Percentiles rank a stretch among this genome's conserved stretches.
Conservation (phyloP, 2,113 vertebrate genomes). For the Sylvietta virens region DNA sequence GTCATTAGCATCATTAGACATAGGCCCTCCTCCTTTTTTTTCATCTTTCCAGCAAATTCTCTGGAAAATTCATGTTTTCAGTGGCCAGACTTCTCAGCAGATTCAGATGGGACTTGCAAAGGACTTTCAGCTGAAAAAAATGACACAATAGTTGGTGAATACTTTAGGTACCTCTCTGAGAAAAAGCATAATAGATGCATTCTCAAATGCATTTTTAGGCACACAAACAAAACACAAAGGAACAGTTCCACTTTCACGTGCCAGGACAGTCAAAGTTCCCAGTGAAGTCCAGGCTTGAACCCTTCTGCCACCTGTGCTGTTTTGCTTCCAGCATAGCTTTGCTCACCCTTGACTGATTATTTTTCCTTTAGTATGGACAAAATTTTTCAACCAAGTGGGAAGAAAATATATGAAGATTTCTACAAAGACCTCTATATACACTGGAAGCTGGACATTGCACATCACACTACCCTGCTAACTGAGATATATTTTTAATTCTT, state of each 20-base stretch:
- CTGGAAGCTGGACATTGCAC: neutral
- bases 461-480: neutral
- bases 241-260: neutral
- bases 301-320: rapidly evolving
- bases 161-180: neutral
- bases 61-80: neutral
- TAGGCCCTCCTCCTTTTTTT: neutral
- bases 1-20: neutral
- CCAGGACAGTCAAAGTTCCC: neutral
- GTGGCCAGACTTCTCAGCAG: neutral
- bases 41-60: neutral
- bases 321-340: neutral
- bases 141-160: neutral
- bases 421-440: neutral
- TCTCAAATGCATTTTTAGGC: neutral
- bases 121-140: neutral
- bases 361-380: neutral
- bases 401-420: neutral
- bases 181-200: neutral
- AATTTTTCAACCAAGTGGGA: neutral
- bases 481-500: neutral
- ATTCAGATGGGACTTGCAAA: neutral
- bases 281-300: neutral
- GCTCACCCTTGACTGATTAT: neutral
- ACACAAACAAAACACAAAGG: neutral